phyloP scores from a whole-genome alignment of 2,888 invertebrate genomes.

The Agrochola lota region DNA sequence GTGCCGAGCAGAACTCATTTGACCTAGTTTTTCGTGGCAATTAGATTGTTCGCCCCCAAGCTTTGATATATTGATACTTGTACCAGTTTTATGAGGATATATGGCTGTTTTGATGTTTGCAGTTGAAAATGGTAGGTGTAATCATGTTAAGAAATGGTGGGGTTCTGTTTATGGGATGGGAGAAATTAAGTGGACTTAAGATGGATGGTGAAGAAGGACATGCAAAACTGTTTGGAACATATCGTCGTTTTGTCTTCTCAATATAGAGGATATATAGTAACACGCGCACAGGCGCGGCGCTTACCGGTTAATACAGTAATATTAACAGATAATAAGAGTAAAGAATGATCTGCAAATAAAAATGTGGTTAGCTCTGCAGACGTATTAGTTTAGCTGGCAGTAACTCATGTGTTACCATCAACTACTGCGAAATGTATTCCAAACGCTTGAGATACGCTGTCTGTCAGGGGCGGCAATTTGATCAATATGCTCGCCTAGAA shows the following conservation, averaged over 20 bases:
- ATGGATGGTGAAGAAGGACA: not conserved
- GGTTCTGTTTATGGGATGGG: constrained; percentile 25
- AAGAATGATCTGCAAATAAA: not conserved
- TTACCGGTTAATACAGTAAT: no score
- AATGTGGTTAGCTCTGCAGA: not conserved
- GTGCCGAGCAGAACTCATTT: constrained; percentile 60
- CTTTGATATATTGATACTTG: constrained; percentile 66
- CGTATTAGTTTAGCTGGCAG: not conserved
- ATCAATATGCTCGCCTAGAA: no score
- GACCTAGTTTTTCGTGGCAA: constrained; percentile 67
- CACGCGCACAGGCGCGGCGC: no score
- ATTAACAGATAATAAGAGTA: not conserved
- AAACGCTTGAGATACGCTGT: not conserved
- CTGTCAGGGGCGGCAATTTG: not conserved
- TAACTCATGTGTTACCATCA: not conserved
- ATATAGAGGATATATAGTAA: not conserved
- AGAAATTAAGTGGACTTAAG: constrained; percentile 3
- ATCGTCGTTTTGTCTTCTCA: not conserved
- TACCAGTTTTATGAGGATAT: constrained; percentile 49
- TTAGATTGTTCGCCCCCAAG: constrained; percentile 63
- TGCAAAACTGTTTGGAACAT: not conserved
- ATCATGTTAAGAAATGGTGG: constrained; percentile 3
- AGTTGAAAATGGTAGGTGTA: constrained; percentile 18
- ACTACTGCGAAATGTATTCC: not conserved
- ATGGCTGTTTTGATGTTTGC: constrained; percentile 54